Evolutionary conservation across 2,797 vertebrate genomes (phyloP), one percentile per base, ranked within the genome.

Genomic region (Tachyglossus aculeatus): DNA sequence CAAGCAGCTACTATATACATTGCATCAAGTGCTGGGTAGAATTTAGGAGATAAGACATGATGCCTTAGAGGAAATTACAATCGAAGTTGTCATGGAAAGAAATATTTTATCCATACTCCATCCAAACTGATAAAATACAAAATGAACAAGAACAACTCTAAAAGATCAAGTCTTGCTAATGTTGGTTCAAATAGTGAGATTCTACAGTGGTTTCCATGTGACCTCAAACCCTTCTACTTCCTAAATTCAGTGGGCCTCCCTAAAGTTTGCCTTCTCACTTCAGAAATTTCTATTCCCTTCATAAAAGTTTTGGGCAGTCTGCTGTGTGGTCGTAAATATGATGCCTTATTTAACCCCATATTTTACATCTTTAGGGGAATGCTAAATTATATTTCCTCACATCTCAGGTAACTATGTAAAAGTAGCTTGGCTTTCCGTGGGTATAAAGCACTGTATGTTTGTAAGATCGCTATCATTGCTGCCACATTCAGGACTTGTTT

Each of bases 401-500:
- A 69, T 71, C 58, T 86, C 64, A 88, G 64, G 68, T 88, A 83
- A 84, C 60, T 55, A 75, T 68, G 63, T 73, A 74, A 85, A n/a
- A 83, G 74, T 77, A 74, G 83, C 88, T 84, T 39, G 32, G 80
- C 84, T 80, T 73, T 83, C 82, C 91, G 68, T 89, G 88, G 82
- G 59, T 79, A 83, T 81, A 89, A 85, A 86, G 45, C 81, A 66
- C 57, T 84, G 78, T 77, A 71, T 59, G 88, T 84, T 82, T 71
- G 76, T 81, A 85, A 85, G 84, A 91, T 88, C 82, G 80, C 85
- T 89, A 88, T 91, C 88, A 88, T 80, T 78, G 50, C 58, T 87
- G 83, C 85, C 87, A 86, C 79, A 80, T 90, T 88, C 80, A 84
- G 85, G 71, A 88, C 88, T 88, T 78, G 78, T 90, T 89, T 86